Percentiles rank a stretch among this genome's conserved stretches.
phyloP scores from a whole-genome alignment of 2,113 vertebrate species.

The Osmerus mordax region DNA sequence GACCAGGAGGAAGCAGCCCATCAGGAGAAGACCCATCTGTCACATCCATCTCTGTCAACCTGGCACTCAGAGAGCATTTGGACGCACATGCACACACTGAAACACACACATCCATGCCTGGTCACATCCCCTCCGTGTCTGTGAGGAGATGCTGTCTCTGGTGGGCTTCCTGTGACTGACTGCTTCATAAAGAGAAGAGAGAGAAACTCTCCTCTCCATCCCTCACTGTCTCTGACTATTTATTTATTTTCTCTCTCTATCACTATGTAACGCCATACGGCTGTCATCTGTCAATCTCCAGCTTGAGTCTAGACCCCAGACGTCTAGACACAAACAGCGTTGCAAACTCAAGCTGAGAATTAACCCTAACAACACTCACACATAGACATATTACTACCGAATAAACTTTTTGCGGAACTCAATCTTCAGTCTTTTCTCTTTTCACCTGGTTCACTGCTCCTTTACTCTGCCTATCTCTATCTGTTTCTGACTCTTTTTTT shows the following conservation, averaged over 20 bases:
- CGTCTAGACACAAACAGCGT: too few relatives aligned
- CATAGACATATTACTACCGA: background rate
- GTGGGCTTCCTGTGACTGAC: constrained; percentile 55
- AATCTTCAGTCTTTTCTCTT: too few relatives aligned
- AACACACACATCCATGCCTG: constrained; percentile 9
- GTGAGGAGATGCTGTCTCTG: constrained; percentile 47
- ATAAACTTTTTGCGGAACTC: too few relatives aligned
- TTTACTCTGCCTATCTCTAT: too few relatives aligned
- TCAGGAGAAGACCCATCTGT: constrained; percentile 53
- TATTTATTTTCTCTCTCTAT: too few relatives aligned
- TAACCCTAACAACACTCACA: background rate
- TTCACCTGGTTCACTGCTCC: too few relatives aligned
- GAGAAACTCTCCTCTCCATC: constrained; percentile 43
- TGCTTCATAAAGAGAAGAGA: constrained; percentile 60
- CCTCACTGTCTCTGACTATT: constrained; percentile 17
- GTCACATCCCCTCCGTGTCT: constrained; percentile 18
- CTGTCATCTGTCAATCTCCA: too few relatives aligned
- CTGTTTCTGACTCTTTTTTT: too few relatives aligned
- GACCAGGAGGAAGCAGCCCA: constrained; percentile 54
- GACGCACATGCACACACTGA: constrained; percentile 16
- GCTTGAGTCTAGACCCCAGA: too few relatives aligned
- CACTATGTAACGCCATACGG: too few relatives aligned
- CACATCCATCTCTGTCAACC: constrained; percentile 76
- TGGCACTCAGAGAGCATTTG: constrained; percentile 12
- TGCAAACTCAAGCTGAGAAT: too few relatives aligned